Evolutionary conservation across 92 coral and sea anemone genomes (phyloP).

Genomic region (Scolanthus callimorphus): DNA sequence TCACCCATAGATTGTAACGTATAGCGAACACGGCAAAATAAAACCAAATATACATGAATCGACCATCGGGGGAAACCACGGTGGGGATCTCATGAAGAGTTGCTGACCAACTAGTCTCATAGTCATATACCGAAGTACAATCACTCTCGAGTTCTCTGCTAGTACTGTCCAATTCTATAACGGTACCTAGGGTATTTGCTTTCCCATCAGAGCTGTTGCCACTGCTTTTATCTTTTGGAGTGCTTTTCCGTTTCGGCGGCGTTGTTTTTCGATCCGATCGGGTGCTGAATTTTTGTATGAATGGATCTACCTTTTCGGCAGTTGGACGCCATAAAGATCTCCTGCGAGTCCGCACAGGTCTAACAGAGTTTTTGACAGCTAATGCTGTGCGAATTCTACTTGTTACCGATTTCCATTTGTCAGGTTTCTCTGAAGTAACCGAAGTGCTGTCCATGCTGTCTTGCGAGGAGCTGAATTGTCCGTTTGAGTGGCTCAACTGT

Average conservation of each 20-base stretch:
- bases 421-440: slow-evolving; percentile 18
- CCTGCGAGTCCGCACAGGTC: slow-evolving; percentile 52
- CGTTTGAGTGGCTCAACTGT: too few species aligned
- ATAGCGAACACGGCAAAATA: slow-evolving; percentile 81
- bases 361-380: slow-evolving; percentile 61
- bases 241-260: slow-evolving; percentile 49
- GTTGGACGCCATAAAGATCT: slow-evolving; percentile 64
- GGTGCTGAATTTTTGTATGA: slow-evolving; percentile 94
- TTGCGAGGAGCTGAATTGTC: slow-evolving; percentile 8
- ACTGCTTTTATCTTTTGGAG: slow-evolving; percentile 32
- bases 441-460: slow-evolving; percentile 15
- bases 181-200: slow-evolving; percentile 1
- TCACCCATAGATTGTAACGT: slow-evolving; percentile 88
- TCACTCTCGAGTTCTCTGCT: slow-evolving; percentile 56
- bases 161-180: slow-evolving; percentile 33
- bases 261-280: slow-evolving; percentile 70
- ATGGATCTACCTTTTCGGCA: slow-evolving; percentile 73
- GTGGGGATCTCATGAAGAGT: slow-evolving; percentile 36
- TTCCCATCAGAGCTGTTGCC: slow-evolving; percentile 11
- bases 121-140: slow-evolving; percentile 29
- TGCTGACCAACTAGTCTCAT: slow-evolving; percentile 23
- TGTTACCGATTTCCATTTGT: slow-evolving; percentile 45
- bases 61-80: slow-evolving; percentile 79
- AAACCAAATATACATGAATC: slow-evolving; percentile 77
- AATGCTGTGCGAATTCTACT: slow-evolving; percentile 70